Conservation (phyloP, 2,113 vertebrate genomes). For the Glaucidium brasilianum region DNA sequence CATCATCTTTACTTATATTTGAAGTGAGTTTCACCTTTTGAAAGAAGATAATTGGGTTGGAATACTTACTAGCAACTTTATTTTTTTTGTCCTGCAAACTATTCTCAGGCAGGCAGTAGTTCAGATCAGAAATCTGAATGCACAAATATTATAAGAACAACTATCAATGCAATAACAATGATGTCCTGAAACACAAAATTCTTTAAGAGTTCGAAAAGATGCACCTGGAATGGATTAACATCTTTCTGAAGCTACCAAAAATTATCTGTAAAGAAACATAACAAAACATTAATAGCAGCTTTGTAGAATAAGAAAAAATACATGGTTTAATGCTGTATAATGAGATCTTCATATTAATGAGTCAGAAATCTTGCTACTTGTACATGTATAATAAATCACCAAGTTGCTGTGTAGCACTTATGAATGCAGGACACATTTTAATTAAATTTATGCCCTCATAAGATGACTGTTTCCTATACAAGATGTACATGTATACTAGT, state of each 20-base stretch:
- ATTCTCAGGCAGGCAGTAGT: neutral
- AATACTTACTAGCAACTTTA: neutral
- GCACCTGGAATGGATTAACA: neutral
- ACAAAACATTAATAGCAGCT: neutral
- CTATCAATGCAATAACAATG: neutral
- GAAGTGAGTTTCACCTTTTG: neutral
- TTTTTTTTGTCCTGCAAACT: neutral
- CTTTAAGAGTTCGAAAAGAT: neutral
- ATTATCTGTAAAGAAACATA: neutral
- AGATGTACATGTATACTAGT: neutral
- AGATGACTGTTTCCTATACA: neutral
- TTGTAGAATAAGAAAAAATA: neutral
- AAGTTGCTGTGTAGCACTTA: neutral
- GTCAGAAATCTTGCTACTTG: neutral
- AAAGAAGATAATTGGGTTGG: neutral
- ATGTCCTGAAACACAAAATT: neutral
- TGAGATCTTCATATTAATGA: neutral
- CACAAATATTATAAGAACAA: neutral
- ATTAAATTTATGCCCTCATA: neutral
- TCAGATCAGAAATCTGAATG: neutral
- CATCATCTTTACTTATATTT: neutral
- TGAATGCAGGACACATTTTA: neutral
- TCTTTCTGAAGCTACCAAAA: neutral
- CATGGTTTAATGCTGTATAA: neutral
- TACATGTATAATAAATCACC: neutral